phyloP scores from a whole-genome alignment of 2,113 vertebrate genomes.

The Psammodynastes pulverulentus region DNA sequence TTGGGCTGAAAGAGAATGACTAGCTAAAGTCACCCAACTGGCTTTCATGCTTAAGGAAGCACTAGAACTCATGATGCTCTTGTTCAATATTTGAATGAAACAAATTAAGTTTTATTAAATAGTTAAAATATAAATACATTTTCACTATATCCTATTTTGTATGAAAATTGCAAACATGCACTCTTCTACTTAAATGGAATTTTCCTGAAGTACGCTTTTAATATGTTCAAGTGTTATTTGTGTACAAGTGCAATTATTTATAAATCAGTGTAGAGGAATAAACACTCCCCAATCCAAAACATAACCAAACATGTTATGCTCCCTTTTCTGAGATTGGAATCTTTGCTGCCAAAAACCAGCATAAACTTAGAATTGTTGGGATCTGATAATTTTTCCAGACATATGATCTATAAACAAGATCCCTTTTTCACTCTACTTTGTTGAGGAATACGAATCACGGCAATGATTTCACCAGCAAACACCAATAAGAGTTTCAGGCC shows the following conservation, averaged over 20 bases:
- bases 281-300: neutral
- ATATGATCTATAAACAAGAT: neutral
- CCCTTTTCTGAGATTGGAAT: neutral
- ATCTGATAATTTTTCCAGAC: neutral
- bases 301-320: conserved; percentile 8
- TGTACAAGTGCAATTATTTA: neutral
- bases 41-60: neutral
- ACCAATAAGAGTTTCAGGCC: neutral
- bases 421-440: neutral
- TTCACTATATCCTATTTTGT: conserved; percentile 25
- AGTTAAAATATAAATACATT: neutral
- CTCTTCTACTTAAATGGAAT: neutral
- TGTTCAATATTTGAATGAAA: conserved; percentile 27
- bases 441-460: neutral
- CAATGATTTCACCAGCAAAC: no score
- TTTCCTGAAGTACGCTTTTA: neutral
- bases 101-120: conserved; percentile 1
- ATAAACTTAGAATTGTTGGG: neutral
- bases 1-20: no score
- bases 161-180: neutral
- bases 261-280: neutral
- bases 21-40: neutral
- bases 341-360: neutral
- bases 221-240: neutral
- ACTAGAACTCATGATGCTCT: neutral